Conservation (phyloP, 2,888 invertebrate genomes). For the Thera obeliscata region DNA sequence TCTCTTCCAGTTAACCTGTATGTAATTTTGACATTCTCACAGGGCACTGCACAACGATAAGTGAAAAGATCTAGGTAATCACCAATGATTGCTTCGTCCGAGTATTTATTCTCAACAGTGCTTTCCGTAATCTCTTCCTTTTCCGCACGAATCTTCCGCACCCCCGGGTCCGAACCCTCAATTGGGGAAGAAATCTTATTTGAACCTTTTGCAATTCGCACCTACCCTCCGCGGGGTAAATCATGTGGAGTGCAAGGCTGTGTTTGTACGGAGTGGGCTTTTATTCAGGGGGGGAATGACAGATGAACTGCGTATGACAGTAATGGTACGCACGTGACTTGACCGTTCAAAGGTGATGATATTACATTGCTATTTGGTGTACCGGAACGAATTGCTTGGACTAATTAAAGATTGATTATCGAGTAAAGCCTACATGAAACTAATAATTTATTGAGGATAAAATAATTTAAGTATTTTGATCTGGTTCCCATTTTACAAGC, state of each 20-base stretch:
- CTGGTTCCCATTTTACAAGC: no score
- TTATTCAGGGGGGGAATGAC: constrained; percentile 15
- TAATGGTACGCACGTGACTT: constrained; percentile 12
- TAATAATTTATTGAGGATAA: no score
- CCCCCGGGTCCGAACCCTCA: constrained; percentile 46
- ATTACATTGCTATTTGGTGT: constrained; percentile 4
- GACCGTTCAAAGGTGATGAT: constrained; percentile 3
- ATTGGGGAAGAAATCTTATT: constrained; percentile 83
- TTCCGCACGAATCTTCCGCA: constrained; percentile 50
- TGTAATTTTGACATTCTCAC: no score
- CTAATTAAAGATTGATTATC: not conserved
- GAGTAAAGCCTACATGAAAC: no score
- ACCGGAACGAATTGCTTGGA: not conserved
- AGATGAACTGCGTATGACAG: constrained; percentile 10
- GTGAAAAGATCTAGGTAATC: not conserved
- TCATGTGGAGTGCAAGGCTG: constrained; percentile 59
- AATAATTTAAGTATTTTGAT: no score
- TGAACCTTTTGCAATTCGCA: constrained; percentile 72
- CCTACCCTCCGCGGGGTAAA: constrained; percentile 54
- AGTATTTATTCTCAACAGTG: constrained; percentile 29
- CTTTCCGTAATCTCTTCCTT: constrained; percentile 37
- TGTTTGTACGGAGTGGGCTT: constrained; percentile 49
- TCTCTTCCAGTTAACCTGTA: no score
- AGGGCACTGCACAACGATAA: no score
- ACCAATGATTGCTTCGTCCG: constrained; percentile 18